phyloP scores from a whole-genome alignment of 2,797 vertebrate genomes.

The Hylomyscus alleni region DNA sequence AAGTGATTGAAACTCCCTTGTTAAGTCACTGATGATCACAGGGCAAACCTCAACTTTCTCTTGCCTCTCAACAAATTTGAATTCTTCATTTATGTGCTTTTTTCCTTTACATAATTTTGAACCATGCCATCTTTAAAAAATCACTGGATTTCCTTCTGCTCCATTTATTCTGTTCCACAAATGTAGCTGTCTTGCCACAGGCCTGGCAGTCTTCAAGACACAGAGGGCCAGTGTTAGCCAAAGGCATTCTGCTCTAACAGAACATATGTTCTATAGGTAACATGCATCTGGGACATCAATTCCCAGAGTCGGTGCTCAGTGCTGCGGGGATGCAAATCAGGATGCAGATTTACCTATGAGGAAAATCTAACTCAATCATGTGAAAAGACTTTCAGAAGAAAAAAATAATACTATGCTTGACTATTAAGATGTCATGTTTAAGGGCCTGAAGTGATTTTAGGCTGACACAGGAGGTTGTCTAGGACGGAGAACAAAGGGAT shows the following conservation, averaged over 20 bases:
- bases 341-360: background rate
- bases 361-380: background rate
- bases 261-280: background rate
- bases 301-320: background rate
- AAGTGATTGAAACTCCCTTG: background rate
- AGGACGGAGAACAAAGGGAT: background rate
- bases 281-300: background rate
- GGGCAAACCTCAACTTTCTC: background rate
- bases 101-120: conserved; percentile 29
- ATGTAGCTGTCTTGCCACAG: background rate
- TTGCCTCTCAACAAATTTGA: background rate
- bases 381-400: background rate
- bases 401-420: background rate
- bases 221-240: background rate
- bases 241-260: background rate
- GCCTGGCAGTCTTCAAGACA: background rate
- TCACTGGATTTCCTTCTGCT: background rate
- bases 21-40: background rate
- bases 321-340: background rate
- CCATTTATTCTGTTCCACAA: background rate
- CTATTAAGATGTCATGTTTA: background rate
- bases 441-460: background rate
- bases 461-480: background rate
- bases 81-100: background rate
- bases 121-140: background rate